Conservation (phyloP, 2,113 vertebrate species). For the Scomber colias region DNA sequence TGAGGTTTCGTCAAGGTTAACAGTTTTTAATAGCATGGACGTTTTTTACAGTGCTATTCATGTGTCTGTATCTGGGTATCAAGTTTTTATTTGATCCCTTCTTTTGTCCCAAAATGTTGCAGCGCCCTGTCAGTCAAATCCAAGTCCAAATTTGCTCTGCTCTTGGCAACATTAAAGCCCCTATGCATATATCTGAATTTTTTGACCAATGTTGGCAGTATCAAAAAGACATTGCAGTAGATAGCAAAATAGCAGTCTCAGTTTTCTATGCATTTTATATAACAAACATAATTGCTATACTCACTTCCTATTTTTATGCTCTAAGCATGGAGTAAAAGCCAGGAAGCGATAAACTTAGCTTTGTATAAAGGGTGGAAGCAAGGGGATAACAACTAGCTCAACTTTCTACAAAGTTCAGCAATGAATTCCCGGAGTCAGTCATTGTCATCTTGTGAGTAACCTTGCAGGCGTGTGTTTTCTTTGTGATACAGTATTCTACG, state of each 20-base stretch:
- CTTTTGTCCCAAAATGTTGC: background rate
- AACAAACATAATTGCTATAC: too few species aligned
- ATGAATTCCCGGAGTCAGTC: too few species aligned
- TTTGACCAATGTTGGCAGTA: background rate
- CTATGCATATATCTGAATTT: background rate
- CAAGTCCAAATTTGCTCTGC: background rate
- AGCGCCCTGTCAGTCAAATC: background rate
- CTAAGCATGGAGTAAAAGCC: background rate
- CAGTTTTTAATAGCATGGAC: background rate
- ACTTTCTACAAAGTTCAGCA: too few species aligned
- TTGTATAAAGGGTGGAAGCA: background rate
- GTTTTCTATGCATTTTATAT: too few species aligned
- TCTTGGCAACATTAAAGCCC: background rate
- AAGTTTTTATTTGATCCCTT: background rate
- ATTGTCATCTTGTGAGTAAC: too few species aligned
- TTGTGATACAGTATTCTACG: background rate
- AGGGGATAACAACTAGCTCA: background rate
- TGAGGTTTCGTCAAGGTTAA: constrained; percentile 7
- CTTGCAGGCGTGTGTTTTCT: too few species aligned
- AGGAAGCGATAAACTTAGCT: background rate
- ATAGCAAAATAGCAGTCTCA: too few species aligned
- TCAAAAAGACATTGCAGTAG: background rate
- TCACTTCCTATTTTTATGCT: too few species aligned
- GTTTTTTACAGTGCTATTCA: background rate
- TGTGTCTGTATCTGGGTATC: constrained; percentile 5